Evolutionary conservation across 2,797 vertebrate genomes (phyloP).

Genomic region (Microctenopoma lineatum): DNA sequence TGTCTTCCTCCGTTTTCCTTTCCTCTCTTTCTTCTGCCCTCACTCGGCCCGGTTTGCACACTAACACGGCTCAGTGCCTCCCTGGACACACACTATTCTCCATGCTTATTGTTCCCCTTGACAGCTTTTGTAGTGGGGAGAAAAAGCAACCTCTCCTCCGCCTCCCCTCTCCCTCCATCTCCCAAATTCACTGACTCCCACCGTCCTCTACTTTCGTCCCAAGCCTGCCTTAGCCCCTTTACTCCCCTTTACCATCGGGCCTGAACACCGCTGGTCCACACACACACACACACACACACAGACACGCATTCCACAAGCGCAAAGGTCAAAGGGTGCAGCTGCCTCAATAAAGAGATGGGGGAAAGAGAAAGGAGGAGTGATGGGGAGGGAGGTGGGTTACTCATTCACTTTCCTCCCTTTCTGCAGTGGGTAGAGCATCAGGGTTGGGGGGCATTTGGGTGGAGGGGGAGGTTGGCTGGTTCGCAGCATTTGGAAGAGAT

Average conservation of each 20-base stretch:
- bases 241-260: constrained; percentile 44
- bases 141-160: constrained; percentile 75
- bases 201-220: constrained; percentile 20
- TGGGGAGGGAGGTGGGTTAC: constrained; percentile 58
- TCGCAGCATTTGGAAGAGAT: constrained; percentile 45
- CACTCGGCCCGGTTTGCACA: constrained; percentile 71
- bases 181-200: constrained; percentile 55
- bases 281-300: constrained; percentile 37
- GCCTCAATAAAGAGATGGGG: constrained; percentile 82
- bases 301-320: constrained; percentile 78
- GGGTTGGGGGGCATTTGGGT: constrained; percentile 20
- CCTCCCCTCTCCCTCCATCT: constrained; percentile 46
- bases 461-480: constrained; percentile 39
- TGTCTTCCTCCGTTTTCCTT: constrained; percentile 16
- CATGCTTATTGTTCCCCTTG: constrained; percentile 81
- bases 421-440: constrained; percentile 47
- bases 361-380: constrained; percentile 41
- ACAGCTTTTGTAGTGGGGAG: constrained; percentile 84
- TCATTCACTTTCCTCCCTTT: constrained; percentile 79
- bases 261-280: constrained; percentile 44
- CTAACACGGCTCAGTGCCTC: constrained; percentile 84
- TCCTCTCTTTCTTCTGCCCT: constrained; percentile 45
- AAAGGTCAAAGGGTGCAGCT: constrained; percentile 87
- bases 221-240: constrained; percentile 54
- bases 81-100: constrained; percentile 85